These are phyloP conservation scores for Poeciliopsis gracilis DNA, from an alignment of 2,797 vertebrate species.

Conservation along the genomic window DNA sequence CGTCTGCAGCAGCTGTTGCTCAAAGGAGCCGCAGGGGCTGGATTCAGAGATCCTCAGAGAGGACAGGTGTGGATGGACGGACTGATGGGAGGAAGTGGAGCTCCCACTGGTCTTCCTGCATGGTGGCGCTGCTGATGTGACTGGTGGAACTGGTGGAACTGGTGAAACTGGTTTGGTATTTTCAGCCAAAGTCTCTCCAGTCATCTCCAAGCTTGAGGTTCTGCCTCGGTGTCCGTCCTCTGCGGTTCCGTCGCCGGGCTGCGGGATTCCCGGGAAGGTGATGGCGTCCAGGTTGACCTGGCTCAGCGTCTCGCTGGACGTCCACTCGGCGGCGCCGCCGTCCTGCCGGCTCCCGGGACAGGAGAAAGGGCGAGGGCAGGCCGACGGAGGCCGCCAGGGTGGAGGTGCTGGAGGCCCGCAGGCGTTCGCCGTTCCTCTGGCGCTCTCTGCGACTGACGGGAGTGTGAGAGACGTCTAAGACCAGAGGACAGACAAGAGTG, in stretches of 20 bases:
- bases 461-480: constrained; percentile 17
- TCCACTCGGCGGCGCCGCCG: constrained; percentile 56
- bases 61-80: constrained; percentile 45
- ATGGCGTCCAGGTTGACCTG: constrained; percentile 71
- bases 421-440: constrained; percentile 73
- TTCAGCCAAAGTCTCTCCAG: neutral
- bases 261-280: constrained; percentile 52
- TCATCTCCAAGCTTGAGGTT: constrained; percentile 39
- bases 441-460: constrained; percentile 62
- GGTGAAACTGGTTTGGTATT: neutral
- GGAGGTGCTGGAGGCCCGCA: constrained; percentile 68
- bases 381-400: constrained; percentile 82
- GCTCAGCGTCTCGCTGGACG: constrained; percentile 57
- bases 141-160: constrained; percentile 29
- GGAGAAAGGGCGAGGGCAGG: constrained; percentile 73
- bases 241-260: constrained; percentile 48
- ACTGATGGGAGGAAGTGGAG: constrained; percentile 32
- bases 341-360: constrained; percentile 59
- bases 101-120: constrained; percentile 5
- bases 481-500: neutral
- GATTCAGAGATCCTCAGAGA: constrained; percentile 88
- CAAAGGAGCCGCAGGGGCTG: constrained; percentile 35
- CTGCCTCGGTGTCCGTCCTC: constrained; percentile 61
- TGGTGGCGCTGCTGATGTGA: neutral
- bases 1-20: constrained; percentile 13